These are phyloP conservation scores for Drosophila recens DNA, from an alignment of 2,888 invertebrate species.

Conservation along the genomic window DNA sequence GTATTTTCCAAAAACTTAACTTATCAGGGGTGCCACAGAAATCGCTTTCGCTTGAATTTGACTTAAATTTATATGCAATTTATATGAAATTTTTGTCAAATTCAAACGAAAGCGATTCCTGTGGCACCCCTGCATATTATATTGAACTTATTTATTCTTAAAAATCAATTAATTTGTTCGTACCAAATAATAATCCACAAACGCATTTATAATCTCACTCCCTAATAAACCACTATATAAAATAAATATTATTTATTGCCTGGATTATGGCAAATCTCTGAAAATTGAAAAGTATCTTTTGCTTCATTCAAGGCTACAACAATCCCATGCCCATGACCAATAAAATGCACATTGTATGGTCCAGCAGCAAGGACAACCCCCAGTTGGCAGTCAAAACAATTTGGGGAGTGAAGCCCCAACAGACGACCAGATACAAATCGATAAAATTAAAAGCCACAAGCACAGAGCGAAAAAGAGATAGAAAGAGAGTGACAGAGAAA, in stretches of 20 bases:
- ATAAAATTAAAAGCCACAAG: slow-evolving; percentile 65
- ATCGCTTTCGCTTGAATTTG: too few relatives aligned
- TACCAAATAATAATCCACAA: too few relatives aligned
- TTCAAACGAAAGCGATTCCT: too few relatives aligned
- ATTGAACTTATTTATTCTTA: too few relatives aligned
- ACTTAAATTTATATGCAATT: too few relatives aligned
- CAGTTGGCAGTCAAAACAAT: slow-evolving; percentile 38
- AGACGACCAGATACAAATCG: slow-evolving; percentile 64
- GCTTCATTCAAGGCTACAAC: slow-evolving; percentile 53
- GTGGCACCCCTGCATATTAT: too few relatives aligned
- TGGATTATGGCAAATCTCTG: background rate
- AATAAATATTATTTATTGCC: background rate
- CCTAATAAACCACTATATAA: slow-evolving; percentile 2
- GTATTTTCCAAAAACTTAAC: too few relatives aligned
- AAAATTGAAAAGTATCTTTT: slow-evolving; percentile 1
- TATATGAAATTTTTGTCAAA: too few relatives aligned
- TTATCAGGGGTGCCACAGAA: too few relatives aligned
- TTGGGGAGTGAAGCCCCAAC: slow-evolving; percentile 43
- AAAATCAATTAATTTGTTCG: too few relatives aligned
- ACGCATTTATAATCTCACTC: background rate
- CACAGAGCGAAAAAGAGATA: slow-evolving; percentile 4
- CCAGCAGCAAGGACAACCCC: slow-evolving; percentile 43
- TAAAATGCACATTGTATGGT: slow-evolving; percentile 71
- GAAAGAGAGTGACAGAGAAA: slow-evolving; percentile 4
- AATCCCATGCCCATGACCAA: slow-evolving; percentile 64